Evolutionary conservation across 2,888 invertebrate species (phyloP), one percentile per base, ranked within the genome.

Genomic region (Drosophila cognata): DNA sequence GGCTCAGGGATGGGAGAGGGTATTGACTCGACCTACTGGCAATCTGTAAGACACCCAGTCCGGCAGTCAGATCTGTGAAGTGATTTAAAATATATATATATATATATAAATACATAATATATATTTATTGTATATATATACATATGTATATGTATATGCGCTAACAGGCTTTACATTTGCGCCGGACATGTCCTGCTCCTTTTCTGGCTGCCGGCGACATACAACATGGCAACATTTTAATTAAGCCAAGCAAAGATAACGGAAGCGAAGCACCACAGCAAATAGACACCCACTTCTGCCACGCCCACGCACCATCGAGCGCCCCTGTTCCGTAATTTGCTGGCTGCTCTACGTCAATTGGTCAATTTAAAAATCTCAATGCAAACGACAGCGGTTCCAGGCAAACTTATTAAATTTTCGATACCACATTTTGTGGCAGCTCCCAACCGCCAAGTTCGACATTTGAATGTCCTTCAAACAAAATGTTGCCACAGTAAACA

Each of bases 211-310:
- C 41, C 38, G 66, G 53, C 46, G 50, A 38, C 33, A 52, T 51
- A 50, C 11, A 69, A 52, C 56, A 64, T 68, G 75, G 46, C 75
- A 35, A 63, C 64, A 64, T 74, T 74, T 74, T 75, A 74, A 74
- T 74, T 75, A 74, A 69, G 46, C 69, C 63, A 51, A 52, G 60
- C 60, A 72, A 59, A 64, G 43, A 56, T 31, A 71, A 31, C 55
- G 41, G 28, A n/a, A 4, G n/a, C 28, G 25, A 57, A 46, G 41
- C 35, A 62, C 55, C 16, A 11, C 41, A 35, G 28, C 25, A 46
- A 43, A 46, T n/a, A 28, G 16, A 25, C 8, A 41, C 25, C 33
- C 33, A 38, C 25, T 31, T 6, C 41, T 16, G 21, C 57, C 52
- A 56, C 62, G 52, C 56, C 71, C 71, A 56, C 55, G 13, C 36